These are phyloP conservation scores for Torymus aiolomorphi DNA, from an alignment of 2,888 invertebrate species.

Conservation along the genomic window DNA sequence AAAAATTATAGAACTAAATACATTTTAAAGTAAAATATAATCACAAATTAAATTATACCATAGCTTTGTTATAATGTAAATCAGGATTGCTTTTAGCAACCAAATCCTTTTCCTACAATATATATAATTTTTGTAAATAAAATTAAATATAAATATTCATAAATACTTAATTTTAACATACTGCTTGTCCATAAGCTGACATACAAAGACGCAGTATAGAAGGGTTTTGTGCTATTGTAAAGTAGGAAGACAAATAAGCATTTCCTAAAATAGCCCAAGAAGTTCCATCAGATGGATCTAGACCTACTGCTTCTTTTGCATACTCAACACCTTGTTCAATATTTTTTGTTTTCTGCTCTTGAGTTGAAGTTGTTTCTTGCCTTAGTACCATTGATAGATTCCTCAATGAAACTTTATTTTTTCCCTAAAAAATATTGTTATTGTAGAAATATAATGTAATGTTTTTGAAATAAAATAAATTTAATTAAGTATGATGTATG, in stretches of 20 bases:
- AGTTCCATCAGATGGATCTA: conserved; percentile 86
- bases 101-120: conserved; percentile 81
- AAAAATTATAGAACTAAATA: neutral
- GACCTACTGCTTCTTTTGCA: conserved; percentile 88
- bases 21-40: conserved; percentile 1
- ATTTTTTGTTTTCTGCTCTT: conserved; percentile 79
- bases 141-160: neutral
- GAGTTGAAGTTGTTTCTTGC: conserved; percentile 78
- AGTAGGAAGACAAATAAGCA: conserved; percentile 89
- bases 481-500: conserved; percentile 36
- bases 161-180: conserved; percentile 74
- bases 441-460: neutral
- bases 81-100: conserved; percentile 85
- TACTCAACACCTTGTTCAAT: conserved; percentile 84
- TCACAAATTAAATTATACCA: conserved; percentile 79
- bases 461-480: conserved; percentile 16
- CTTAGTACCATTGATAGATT: conserved; percentile 89
- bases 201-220: conserved; percentile 84
- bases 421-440: conserved; percentile 77
- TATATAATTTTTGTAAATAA: conserved; percentile 17
- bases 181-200: conserved; percentile 89
- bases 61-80: conserved; percentile 89
- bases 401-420: conserved; percentile 85
- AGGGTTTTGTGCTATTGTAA: conserved; percentile 85
- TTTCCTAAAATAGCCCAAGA: conserved; percentile 92